Evolutionary conservation across 2,797 vertebrate genomes (phyloP).

Genomic region (Sebastes diploproa): DNA sequence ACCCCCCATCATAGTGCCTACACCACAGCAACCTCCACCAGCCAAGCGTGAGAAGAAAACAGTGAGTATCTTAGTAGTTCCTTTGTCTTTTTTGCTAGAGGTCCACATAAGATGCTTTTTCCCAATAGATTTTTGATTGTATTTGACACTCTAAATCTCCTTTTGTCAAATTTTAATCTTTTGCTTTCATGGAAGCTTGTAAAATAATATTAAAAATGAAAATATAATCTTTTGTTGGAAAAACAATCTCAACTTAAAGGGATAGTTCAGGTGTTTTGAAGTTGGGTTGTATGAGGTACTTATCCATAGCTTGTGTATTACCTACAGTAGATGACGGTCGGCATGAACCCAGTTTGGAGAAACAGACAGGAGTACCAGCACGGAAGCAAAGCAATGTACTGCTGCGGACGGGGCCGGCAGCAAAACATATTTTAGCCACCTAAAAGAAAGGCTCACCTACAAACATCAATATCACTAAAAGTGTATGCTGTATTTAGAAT

Average conservation of each 20-base stretch:
- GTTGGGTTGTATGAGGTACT: background rate
- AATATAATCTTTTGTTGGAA: background rate
- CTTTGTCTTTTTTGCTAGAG: background rate
- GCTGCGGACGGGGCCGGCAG: background rate
- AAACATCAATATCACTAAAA: background rate
- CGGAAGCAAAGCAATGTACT: background rate
- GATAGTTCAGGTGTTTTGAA: background rate
- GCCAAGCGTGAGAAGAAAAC: constrained; percentile 97
- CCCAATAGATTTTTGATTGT: too few relatives aligned
- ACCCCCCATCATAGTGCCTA: constrained; percentile 98
- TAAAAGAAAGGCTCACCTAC: background rate
- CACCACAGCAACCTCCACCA: constrained; percentile 93
- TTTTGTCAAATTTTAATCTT: background rate
- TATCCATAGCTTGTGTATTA: background rate
- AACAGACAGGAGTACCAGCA: background rate
- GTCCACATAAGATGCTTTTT: background rate
- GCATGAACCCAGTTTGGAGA: background rate
- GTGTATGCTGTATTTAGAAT: background rate
- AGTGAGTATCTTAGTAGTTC: constrained; percentile 81
- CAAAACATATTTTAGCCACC: background rate
- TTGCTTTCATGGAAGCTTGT: background rate
- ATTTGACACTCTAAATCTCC: background rate
- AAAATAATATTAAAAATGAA: background rate
- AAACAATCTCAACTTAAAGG: background rate
- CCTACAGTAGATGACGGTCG: background rate